These are phyloP conservation scores for Bolinopsis microptera DNA, from an alignment of 37 sponge, comb jelly and placozoan genomes.

Conservation along the genomic window DNA sequence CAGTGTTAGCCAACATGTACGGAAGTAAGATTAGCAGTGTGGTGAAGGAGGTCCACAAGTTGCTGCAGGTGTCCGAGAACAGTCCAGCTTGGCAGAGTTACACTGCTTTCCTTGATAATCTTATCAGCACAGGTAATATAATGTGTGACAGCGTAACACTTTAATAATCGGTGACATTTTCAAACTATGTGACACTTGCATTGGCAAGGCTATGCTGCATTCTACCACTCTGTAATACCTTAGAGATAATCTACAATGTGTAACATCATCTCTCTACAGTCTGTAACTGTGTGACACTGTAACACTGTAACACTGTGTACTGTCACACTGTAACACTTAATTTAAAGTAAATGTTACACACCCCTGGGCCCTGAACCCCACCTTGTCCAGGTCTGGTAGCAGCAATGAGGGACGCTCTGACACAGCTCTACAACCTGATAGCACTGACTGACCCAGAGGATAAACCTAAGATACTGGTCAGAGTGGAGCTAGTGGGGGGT, in stretches of 20 bases:
- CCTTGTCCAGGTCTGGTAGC: constrained; percentile 28
- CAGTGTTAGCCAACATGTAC: constrained; percentile 37
- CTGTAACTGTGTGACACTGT: too few species aligned
- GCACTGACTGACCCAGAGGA: not conserved
- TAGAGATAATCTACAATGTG: too few species aligned
- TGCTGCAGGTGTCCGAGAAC: constrained; percentile 71
- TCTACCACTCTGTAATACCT: too few species aligned
- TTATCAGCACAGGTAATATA: constrained; percentile 63
- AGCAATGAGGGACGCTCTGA: constrained; percentile 58
- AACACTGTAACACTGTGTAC: too few species aligned
- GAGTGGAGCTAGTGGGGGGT: constrained; percentile 42
- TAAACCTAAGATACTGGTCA: constrained; percentile 52
- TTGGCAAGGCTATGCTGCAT: too few species aligned
- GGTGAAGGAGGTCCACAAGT: constrained; percentile 60
- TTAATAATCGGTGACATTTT: not conserved
- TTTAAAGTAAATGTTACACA: too few species aligned
- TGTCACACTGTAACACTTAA: too few species aligned
- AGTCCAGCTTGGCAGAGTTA: constrained; percentile 78
- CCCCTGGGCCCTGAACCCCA: too few species aligned
- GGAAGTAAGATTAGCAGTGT: constrained; percentile 32
- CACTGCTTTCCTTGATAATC: constrained; percentile 68
- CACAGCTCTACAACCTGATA: constrained; percentile 58
- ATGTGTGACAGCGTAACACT: too few species aligned
- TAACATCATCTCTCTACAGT: too few species aligned
- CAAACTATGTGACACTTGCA: not conserved